These are phyloP conservation scores for Marasmarcha lunaedactyla DNA, from an alignment of 2,888 invertebrate genomes.

Conservation along the genomic window DNA sequence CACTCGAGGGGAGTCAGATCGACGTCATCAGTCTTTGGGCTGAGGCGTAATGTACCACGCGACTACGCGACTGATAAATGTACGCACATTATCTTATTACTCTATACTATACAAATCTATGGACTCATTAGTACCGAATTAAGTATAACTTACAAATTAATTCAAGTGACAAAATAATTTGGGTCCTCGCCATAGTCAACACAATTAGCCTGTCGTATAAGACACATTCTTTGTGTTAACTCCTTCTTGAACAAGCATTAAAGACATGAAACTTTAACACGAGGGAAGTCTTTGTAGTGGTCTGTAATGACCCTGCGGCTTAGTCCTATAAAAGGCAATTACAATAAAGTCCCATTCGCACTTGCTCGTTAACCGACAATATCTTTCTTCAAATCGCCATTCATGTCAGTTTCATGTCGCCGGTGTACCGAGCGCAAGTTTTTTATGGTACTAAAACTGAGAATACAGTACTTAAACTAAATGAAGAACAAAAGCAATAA, in stretches of 20 bases:
- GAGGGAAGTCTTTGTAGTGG: conserved; percentile 49
- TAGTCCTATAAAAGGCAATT: conserved; percentile 65
- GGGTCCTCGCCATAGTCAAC: no score
- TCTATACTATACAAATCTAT: no score
- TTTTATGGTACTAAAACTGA: conserved; percentile 10
- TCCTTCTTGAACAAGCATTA: conserved; percentile 11
- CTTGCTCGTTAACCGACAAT: conserved; percentile 68
- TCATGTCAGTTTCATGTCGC: conserved; percentile 32
- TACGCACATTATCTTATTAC: conserved; percentile 38
- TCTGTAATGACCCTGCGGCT: conserved; percentile 54
- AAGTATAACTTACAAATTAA: no score
- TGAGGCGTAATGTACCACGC: conserved; percentile 63
- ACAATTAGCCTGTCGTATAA: background rate
- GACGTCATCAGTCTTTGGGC: conserved; percentile 71
- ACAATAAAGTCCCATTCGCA: conserved; percentile 69
- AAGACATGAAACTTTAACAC: conserved; percentile 44
- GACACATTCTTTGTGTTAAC: conserved; percentile 4
- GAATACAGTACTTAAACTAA: no score
- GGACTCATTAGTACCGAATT: no score
- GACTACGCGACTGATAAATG: conserved; percentile 63
- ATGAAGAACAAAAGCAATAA: no score
- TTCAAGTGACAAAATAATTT: no score
- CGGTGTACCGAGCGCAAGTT: conserved; percentile 15
- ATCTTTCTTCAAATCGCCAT: conserved; percentile 24
- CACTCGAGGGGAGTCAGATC: conserved; percentile 49